Base-by-base conservation (phyloP, 30 jellyfish, hydroid and myxozoan species). In the Pelagia noctiluca region DNA sequence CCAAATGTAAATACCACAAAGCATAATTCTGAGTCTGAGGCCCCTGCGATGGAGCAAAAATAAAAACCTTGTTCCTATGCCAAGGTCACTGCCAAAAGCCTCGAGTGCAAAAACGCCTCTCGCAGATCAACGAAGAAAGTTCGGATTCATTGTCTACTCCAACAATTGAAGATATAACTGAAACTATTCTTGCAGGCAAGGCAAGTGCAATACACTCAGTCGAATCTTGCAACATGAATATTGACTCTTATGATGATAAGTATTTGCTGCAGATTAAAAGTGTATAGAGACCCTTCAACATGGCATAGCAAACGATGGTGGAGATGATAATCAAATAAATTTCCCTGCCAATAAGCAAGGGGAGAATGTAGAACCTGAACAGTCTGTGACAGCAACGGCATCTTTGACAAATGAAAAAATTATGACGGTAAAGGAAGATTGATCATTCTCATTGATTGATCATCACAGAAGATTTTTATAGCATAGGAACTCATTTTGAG, bases 351-450 rank as follows among this genome's bases (percentile, higher is more conserved):
- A 50, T 71, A 48, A 42, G 69, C 70, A 37, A 71, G 48, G 84
- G 71, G 84, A 71, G 71, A 71, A 50, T 37, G 84, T 37, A 71
- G 71, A 50, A 71, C 70, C 49, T 48, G 84, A 71, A 71, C 71
- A 42, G 84, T 38, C 84, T 71, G 70, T 12, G 70, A 42, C 48
- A 71, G 38, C 84, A 71, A 71, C 84, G 48, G n/a, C n/a, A n/a
- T n/a, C n/a, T n/a, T 71, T 71, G 84, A 35, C 71, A 48, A 71
- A 71, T 71, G 84, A 71, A 0, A 50, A 71, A 71, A 71, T 71
- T 42, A 71, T 42, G 5, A 42, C 84, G 28, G 26, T 42, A 38
- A 36, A 71, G 84, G 84, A 71, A 71, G 84, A 71, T 71, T 37
- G 46, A 37, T 71, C 84, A 36, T n/a, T n/a, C n/a, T n/a, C n/a